Evolutionary conservation across 1,140 invertebrate species (phyloP).

Genomic region (Nixonia krombeini): DNA sequence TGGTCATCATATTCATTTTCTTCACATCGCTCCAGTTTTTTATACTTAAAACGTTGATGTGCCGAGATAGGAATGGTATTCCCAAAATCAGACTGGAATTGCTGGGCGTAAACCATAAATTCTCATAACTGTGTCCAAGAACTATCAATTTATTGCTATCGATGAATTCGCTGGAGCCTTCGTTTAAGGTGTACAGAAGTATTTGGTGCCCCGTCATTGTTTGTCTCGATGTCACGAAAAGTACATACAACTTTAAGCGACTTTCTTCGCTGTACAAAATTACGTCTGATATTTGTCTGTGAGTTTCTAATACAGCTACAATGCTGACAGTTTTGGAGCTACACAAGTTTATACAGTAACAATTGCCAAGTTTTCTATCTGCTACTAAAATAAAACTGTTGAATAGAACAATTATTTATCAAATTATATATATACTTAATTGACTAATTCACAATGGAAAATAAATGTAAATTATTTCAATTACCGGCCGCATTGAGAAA

Average conservation of each 20-base stretch:
- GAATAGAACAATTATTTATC: neutral
- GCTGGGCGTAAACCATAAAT: slow-evolving; percentile 33
- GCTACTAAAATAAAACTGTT: slow-evolving; percentile 45
- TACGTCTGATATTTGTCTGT: slow-evolving; percentile 45
- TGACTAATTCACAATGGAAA: neutral
- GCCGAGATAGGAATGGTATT: slow-evolving; percentile 49
- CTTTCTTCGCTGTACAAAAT: slow-evolving; percentile 35
- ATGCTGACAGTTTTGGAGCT: slow-evolving; percentile 28
- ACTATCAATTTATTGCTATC: neutral
- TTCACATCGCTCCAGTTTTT: slow-evolving; percentile 23
- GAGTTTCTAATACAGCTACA: slow-evolving; percentile 23
- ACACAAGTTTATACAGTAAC: slow-evolving; percentile 52
- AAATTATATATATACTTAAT: slow-evolving; percentile 1
- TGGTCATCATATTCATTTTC: slow-evolving; percentile 7
- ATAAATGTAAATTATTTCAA: neutral
- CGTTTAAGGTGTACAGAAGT: slow-evolving; percentile 29
- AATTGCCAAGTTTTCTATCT: slow-evolving; percentile 47
- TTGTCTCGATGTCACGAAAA: slow-evolving; percentile 17
- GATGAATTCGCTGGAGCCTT: slow-evolving; percentile 8
- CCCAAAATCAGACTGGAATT: slow-evolving; percentile 36
- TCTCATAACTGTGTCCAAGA: slow-evolving; percentile 33
- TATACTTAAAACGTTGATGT: slow-evolving; percentile 46
- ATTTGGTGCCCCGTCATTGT: slow-evolving; percentile 31
- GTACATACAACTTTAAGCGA: slow-evolving; percentile 40
- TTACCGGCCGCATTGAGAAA: slow-evolving; percentile 59